A percentile compares a stretch with the other conserved stretches of the same genome.
Conservation (phyloP, 2,888 invertebrate species). For the Hypercompe scribonia region DNA sequence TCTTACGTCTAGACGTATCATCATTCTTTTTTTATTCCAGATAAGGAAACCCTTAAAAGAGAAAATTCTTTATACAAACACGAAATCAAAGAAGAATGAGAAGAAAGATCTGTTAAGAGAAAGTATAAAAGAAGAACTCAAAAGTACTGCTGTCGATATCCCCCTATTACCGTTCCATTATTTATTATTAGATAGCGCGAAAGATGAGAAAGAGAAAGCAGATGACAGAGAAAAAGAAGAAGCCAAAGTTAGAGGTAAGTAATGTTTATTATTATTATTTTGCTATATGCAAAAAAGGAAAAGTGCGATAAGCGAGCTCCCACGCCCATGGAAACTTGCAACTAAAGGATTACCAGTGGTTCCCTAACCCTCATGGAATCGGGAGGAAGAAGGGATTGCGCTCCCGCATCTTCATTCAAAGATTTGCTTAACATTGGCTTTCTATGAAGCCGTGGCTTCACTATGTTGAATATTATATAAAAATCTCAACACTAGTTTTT, state of each 20-base stretch:
- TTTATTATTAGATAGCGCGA: constrained; percentile 56
- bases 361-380: too few relatives aligned
- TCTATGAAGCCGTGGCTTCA: too few relatives aligned
- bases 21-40: constrained; percentile 49
- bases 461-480: too few relatives aligned
- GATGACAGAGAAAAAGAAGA: constrained; percentile 31
- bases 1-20: background rate
- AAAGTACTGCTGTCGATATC: constrained; percentile 41
- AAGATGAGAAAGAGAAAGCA: constrained; percentile 42
- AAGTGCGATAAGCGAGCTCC: background rate
- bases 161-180: constrained; percentile 51
- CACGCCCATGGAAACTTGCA: too few relatives aligned
- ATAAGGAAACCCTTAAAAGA: constrained; percentile 73
- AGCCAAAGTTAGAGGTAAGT: constrained; percentile 13
- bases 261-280: background rate
- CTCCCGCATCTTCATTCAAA: too few relatives aligned
- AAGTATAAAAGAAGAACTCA: constrained; percentile 48
- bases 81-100: constrained; percentile 41
- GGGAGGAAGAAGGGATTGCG: too few relatives aligned
- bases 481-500: too few relatives aligned
- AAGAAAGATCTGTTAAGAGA: constrained; percentile 41
- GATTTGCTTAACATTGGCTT: too few relatives aligned
- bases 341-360: too few relatives aligned
- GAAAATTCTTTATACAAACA: constrained; percentile 56
- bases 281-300: background rate